Conservation (phyloP, 2,797 vertebrate genomes). For the Macroramphosus scolopax region DNA sequence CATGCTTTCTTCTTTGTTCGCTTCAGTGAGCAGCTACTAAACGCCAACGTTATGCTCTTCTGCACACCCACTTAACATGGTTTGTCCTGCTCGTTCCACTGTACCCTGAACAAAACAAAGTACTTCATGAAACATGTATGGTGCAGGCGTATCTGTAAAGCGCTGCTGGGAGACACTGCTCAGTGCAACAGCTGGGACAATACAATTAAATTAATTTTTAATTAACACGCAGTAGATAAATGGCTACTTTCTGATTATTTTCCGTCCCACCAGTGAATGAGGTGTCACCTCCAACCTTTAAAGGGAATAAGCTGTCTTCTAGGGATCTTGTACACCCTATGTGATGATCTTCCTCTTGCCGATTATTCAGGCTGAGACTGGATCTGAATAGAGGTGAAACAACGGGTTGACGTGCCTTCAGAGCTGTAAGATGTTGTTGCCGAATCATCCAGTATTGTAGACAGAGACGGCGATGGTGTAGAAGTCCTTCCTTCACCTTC, state of each 20-base stretch:
- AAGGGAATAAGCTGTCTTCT: not conserved
- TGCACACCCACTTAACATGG: not conserved
- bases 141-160: too few species aligned
- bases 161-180: too few species aligned
- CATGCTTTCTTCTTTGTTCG: constrained; percentile 39
- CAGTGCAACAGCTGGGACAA: too few species aligned
- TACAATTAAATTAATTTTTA: too few species aligned
- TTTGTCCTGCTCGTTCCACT: too few species aligned
- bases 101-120: not conserved
- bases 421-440: constrained; percentile 51
- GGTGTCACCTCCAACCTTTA: not conserved
- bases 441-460: constrained; percentile 65
- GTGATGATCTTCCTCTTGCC: constrained; percentile 1
- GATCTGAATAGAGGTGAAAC: constrained; percentile 69
- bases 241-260: constrained; percentile 4
- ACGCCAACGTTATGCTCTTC: constrained; percentile 11
- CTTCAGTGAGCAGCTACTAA: constrained; percentile 31
- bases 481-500: not conserved
- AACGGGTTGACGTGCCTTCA: constrained; percentile 70
- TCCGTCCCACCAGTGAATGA: not conserved
- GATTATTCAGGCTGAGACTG: constrained; percentile 35
- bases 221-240: too few species aligned
- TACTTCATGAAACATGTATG: too few species aligned
- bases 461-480: constrained; percentile 20
- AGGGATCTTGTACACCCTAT: not conserved